phyloP scores from a whole-genome alignment of 2,888 invertebrate genomes.

The Eueremaeus valkanovi region DNA sequence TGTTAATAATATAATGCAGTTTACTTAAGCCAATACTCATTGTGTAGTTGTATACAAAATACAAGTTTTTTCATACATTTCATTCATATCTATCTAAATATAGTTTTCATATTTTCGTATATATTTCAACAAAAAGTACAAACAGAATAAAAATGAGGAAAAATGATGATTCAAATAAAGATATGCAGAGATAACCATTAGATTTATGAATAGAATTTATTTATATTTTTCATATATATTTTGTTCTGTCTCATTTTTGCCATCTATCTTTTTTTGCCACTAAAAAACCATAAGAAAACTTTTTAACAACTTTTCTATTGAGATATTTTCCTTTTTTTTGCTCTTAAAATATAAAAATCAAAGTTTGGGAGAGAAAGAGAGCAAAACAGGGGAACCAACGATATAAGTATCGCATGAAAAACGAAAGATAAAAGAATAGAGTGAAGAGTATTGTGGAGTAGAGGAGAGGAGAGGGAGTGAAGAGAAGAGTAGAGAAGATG shows the following conservation, averaged over 20 bases:
- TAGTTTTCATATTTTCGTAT: background rate
- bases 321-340: background rate
- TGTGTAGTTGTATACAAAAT: background rate
- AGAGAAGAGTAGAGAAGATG: conserved; percentile 14
- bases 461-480: background rate
- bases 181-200: conserved; percentile 28
- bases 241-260: background rate
- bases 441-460: too few relatives aligned
- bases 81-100: background rate
- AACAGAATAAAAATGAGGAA: background rate
- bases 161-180: conserved; percentile 15
- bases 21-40: background rate
- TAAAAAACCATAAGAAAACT: background rate
- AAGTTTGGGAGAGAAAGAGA: background rate
- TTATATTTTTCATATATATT: background rate
- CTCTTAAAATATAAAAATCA: background rate
- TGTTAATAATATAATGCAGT: conserved; percentile 16
- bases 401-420: background rate
- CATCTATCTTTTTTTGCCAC: background rate
- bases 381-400: background rate
- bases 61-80: background rate
- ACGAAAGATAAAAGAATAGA: background rate
- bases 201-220: conserved; percentile 27
- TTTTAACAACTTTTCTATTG: background rate
- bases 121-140: background rate